Percentiles rank a stretch among this genome's conserved stretches.
phyloP scores from a whole-genome alignment of 2,797 vertebrate species.

The Gorsachius magnificus region DNA sequence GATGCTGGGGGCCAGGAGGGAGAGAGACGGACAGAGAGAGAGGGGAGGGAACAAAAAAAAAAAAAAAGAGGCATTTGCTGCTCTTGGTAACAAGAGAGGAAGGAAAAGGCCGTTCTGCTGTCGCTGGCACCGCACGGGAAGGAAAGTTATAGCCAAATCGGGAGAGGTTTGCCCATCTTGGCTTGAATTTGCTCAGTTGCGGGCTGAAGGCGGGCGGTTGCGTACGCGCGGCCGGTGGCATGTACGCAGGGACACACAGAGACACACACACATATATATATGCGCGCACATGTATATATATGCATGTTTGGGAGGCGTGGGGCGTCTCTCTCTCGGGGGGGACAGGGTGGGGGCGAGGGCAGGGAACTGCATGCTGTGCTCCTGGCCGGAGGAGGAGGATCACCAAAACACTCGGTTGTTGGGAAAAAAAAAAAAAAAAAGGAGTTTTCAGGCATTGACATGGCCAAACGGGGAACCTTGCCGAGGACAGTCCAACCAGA shows the following conservation, averaged over 20 bases:
- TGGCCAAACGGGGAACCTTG: slow-evolving; percentile 91
- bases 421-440: slow-evolving; percentile 38
- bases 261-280: slow-evolving; percentile 68
- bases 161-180: slow-evolving; percentile 58
- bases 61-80: slow-evolving; percentile 40
- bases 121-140: slow-evolving; percentile 73
- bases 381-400: slow-evolving; percentile 69
- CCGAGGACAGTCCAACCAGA: slow-evolving; percentile 94
- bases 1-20: slow-evolving; percentile 72
- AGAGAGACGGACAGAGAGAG: slow-evolving; percentile 45
- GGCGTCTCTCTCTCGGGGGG: slow-evolving; percentile 67
- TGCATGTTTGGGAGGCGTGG: slow-evolving; percentile 70
- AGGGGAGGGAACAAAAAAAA: neutral
- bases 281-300: slow-evolving; percentile 74
- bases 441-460: slow-evolving; percentile 90
- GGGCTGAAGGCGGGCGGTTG: slow-evolving; percentile 68
- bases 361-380: slow-evolving; percentile 77
- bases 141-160: slow-evolving; percentile 78
- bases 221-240: slow-evolving; percentile 40
- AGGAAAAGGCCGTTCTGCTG: slow-evolving; percentile 68
- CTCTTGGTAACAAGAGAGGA: slow-evolving; percentile 69
- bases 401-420: slow-evolving; percentile 68
- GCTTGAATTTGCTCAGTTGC: slow-evolving; percentile 50
- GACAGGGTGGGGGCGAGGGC: slow-evolving; percentile 47
- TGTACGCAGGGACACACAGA: slow-evolving; percentile 63